Base-by-base conservation (phyloP, 2,888 invertebrate genomes). In the Melanophora roralis region DNA sequence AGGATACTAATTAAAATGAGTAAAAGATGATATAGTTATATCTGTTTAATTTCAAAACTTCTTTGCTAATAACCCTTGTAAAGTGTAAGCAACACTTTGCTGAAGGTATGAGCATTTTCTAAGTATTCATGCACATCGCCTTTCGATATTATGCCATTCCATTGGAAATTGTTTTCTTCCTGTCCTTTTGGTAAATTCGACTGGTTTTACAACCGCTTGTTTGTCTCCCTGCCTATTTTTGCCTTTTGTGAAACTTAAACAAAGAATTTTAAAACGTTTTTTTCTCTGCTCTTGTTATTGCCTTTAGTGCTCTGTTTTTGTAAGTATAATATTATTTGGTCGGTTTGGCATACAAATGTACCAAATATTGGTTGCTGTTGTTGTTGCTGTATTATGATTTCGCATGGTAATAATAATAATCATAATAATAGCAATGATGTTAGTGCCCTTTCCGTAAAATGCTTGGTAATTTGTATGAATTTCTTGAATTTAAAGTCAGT, bases 341-440 rank as follows among this genome's bases (percentile, higher is more conserved):
- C 36, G 55, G 38, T 71, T 75, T 71, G 59, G 49, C 51, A 59
- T 53, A 69, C 49, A 57, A 64, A 64, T 68, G 59, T 67, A 67
- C 59, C 51, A 11, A 65, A 53, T 43, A 53, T 36, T 43, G 2
- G 36, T 32, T 67, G 38, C 38, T 78, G 38, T 69, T 74, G 32
- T 69, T 74, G 59, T 79, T 65, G 59, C 57, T 19, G 32, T 51
- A 51, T 64, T 71, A 75, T 75, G 60, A 71, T 72, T 75, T 71
- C 79, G 47, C 55, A 67, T 71, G 67, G 75, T 67, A 71, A 75
- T 71, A 78, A 69, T 68, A 77, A 77, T 60, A 57, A 73, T 68
- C 21, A 79, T 55, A 49, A 68, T 55, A 72, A 60, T 68, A 43
- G 27, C 67, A 21, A 62, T 67, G 49, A 72, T 72, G 55, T 40